Base-by-base conservation (phyloP, 2,888 invertebrate genomes). In the Phyllotreta striolata region DNA sequence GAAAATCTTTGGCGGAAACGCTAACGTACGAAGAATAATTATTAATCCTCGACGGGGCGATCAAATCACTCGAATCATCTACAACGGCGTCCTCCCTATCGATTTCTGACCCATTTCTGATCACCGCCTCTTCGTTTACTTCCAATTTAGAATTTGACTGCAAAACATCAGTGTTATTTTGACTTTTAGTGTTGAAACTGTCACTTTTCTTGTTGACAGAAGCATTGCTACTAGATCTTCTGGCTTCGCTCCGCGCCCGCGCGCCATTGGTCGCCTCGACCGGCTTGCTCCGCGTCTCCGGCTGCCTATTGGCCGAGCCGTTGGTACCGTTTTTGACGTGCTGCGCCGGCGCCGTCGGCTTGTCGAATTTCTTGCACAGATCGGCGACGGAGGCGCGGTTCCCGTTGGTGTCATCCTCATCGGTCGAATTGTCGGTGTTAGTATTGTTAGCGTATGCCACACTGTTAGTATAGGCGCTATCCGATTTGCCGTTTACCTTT, bases 21-120 rank as follows among this genome's bases (percentile, higher is more conserved):
- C 86, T 85, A 73, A 87, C 87, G 76, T 86, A 87, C 59, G 87
- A 87, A 62, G 87, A 86, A 76, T 86, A 86, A 78, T 87, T 85
- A 70, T 85, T 86, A 4, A 86, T 59, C 14, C 78, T 72, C 13
- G 75, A 59, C 7, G 62, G 62, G 39, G 46, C 38, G 10, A 38
- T 34, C 24, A 49, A 58, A 12, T 59, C 60, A n/a, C 9, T 40
- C 12, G 35, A 47, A 12, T 52, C 40, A 9, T 56, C 46, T 41
- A 54, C 39, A 38, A 3, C 37, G 59, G 13, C 61, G 58, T 55
- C 56, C 64, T 52, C 70, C 70, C 62, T 63, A 68, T 52, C 63
- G 66, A 58, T 63, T 56, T 68, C 66, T 62, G 64, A 55, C 66
- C 67, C 68, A 66, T 70, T 70, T 61, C 59, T 62, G 41, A 61